Base-by-base conservation (phyloP, 1,140 invertebrate genomes). In the Saccostrea cuccullata region DNA sequence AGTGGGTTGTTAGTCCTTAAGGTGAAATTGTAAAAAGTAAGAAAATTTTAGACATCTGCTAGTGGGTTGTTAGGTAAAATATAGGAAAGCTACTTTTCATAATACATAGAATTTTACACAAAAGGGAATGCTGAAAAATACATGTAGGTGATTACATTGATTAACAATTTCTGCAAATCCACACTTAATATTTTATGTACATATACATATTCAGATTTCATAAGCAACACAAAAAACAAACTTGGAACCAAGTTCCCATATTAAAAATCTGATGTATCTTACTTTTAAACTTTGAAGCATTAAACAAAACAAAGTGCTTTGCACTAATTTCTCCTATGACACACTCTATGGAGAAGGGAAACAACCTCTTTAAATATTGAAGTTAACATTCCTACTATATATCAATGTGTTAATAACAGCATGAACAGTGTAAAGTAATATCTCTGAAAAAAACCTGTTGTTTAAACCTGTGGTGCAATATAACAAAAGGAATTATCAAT, bases 401-500 rank as follows among this genome's bases (percentile, higher is more conserved):
- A 47, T 6, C 47, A 47, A 47, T 47, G 47, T 47, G 47, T 47
- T 47, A 47, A 47, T 47, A 8, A 47, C 5, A 47, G 30, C 30
- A 47, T 6, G 47, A 8, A 47, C 47, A 47, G 47, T 47, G 5
- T 47, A 47, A 47, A 47, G 47, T 47, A 47, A 47, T 47, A 2
- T 47, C 47, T 47, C 47, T 3, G 47, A 6, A 47, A 64, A 20
- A 64, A n/a, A 6, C n/a, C 20, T 64, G n/a, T 20, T 36, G 0
- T 36, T 36, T 64, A 77, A 30, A 77, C 26, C 70, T 77, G 13
- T 77, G 70, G 70, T 77, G 70, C 70, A 77, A 64, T 20, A 6
- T 20, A 64, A 64, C 17, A 17, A 64, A 17, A 64, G 17, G 17
- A 6, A n/a, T 64, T 2, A 60, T 36, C 0, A 36, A 36, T 36